phyloP scores from a whole-genome alignment of 2,113 vertebrate genomes.

The Myrmecophaga tridactyla region DNA sequence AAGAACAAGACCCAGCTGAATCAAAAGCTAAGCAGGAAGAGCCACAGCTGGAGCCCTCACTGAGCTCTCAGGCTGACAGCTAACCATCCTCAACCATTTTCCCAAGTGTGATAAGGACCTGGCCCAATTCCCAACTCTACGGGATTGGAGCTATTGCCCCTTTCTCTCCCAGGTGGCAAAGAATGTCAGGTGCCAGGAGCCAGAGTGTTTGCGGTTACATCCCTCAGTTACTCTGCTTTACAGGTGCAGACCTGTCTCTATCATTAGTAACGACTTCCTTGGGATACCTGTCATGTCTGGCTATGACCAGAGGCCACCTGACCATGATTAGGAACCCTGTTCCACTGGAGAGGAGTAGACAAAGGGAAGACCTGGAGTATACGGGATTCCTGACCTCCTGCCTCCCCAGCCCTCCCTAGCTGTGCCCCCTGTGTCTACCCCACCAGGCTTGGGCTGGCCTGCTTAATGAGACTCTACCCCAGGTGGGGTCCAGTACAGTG shows the following conservation, averaged over 20 bases:
- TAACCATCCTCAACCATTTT: neutral
- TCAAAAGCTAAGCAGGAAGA: neutral
- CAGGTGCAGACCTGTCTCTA: neutral
- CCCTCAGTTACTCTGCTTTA: neutral
- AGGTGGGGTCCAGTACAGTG: neutral
- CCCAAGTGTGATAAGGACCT: neutral
- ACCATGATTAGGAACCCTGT: neutral
- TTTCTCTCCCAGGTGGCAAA: neutral
- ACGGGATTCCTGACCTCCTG: neutral
- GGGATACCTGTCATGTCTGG: neutral
- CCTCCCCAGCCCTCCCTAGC: neutral
- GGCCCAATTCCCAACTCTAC: neutral
- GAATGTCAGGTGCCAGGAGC: neutral
- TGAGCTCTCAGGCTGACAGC: neutral
- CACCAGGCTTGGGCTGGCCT: neutral
- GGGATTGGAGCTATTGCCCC: neutral
- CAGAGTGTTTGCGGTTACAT: neutral
- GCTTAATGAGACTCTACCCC: no score
- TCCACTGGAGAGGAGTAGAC: neutral
- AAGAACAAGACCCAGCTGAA: neutral
- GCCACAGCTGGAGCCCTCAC: neutral
- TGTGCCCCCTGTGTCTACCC: neutral
- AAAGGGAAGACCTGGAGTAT: neutral
- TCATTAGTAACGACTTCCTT: neutral
- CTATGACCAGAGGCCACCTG: neutral